Base-by-base conservation (phyloP, 1,140 invertebrate species). In the Neoseiulus cucumeris region DNA sequence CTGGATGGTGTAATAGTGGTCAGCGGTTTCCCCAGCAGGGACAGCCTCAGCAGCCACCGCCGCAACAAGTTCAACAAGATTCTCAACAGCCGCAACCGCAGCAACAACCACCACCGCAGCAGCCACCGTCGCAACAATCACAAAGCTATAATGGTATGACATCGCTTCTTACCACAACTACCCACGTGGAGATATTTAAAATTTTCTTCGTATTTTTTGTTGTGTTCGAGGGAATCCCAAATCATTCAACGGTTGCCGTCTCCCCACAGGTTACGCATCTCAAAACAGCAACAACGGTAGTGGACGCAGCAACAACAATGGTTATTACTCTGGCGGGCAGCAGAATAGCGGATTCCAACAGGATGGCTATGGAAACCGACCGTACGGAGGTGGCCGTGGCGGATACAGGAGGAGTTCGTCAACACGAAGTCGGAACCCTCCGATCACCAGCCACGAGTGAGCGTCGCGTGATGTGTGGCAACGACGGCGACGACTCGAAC, bases 121-220 rank as follows among this genome's bases (percentile, higher is more conserved):
- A 59, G 22, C 51, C 1, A 33, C 51, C 1, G 51, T 33, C 25
- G 51, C 51, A 59, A 33, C 51, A 25, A 33, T 33, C 25, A 5
- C 51, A 59, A 59, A 59, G 33, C 22, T 59, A 59, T 33, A 59
- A 59, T 33, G 51, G 51, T 59, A 47, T 20, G 45, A 47, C 12
- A 4, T 18, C 45, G 20, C 12, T 47, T 47, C 18, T 47, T 47
- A 4, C 4, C 28, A 4, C 28, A 6, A 6, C 14, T 47, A 25
- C n/a, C n/a, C n/a, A n/a, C n/a, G n/a, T n/a, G n/a, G n/a, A n/a
- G n/a, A n/a, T n/a, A n/a, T n/a, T n/a, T n/a, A n/a, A n/a, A n/a
- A n/a, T n/a, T n/a, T n/a, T n/a, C n/a, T n/a, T n/a, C n/a, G n/a
- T n/a, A n/a, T n/a, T n/a, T n/a, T n/a, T n/a, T n/a, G n/a, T n/a